Percentiles rank a stretch among this genome's conserved stretches.
These are phyloP conservation scores for Epistrophe grossulariae DNA, from an alignment of 2,888 invertebrate genomes.

Conservation along the genomic window DNA sequence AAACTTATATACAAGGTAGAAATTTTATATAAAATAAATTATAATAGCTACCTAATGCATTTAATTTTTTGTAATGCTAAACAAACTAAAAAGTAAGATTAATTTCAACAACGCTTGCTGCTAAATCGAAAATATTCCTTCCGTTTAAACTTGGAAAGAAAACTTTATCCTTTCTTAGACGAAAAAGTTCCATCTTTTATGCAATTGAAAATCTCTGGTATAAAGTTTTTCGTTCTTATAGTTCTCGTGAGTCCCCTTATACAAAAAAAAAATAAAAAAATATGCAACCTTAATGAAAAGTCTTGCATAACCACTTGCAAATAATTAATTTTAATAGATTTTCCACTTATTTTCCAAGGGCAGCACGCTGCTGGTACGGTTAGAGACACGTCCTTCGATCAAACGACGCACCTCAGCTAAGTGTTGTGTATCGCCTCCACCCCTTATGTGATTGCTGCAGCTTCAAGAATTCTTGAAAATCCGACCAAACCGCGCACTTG, in stretches of 20 bases:
- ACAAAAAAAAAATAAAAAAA: slow-evolving; percentile 8
- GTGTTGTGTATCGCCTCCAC: background rate
- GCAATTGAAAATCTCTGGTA: slow-evolving; percentile 40
- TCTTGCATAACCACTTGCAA: slow-evolving; percentile 70
- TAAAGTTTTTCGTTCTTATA: slow-evolving; percentile 23
- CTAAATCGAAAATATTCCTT: slow-evolving; percentile 55
- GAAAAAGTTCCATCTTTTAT: slow-evolving; percentile 31
- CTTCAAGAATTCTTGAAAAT: background rate
- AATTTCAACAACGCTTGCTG: slow-evolving; percentile 5
- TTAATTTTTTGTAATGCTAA: background rate
- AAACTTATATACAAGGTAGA: background rate
- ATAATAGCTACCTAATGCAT: background rate
- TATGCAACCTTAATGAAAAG: slow-evolving; percentile 70
- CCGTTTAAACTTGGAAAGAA: slow-evolving; percentile 44
- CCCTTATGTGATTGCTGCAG: background rate
- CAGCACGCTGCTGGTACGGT: background rate
- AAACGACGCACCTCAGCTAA: background rate
- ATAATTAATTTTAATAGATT: slow-evolving; percentile 74
- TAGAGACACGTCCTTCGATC: background rate
- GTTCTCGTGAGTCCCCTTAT: background rate
- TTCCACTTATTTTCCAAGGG: slow-evolving; percentile 34
- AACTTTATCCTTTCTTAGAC: slow-evolving; percentile 42
- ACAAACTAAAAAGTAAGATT: slow-evolving; percentile 13
- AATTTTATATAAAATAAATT: background rate
- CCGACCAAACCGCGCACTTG: background rate